Percentiles rank a stretch among this genome's conserved stretches.
These are phyloP conservation scores for Alsophila aescularia DNA, from an alignment of 2,888 invertebrate genomes.

Conservation along the genomic window DNA sequence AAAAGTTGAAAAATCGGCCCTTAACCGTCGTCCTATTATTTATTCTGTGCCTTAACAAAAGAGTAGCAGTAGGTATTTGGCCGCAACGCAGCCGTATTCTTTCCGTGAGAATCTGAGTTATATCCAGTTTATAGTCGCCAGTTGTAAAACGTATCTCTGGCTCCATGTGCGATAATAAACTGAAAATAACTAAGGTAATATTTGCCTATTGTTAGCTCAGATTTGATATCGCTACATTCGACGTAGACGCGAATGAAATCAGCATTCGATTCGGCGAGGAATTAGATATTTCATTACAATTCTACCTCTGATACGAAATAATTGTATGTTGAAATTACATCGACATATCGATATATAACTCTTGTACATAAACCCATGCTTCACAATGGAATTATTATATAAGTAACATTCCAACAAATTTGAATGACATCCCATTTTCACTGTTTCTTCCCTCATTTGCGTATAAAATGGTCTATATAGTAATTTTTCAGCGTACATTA, in stretches of 20 bases:
- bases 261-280: neutral
- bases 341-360: no score
- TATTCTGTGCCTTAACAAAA: no score
- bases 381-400: no score
- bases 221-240: constrained; percentile 2
- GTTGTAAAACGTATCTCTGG: constrained; percentile 55
- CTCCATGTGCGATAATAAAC: constrained; percentile 54
- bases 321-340: no score
- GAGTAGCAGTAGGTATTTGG: neutral
- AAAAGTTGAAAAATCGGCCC: no score
- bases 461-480: no score
- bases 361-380: no score
- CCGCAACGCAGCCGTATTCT: constrained; percentile 51
- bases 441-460: no score
- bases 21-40: no score
- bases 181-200: constrained; percentile 52
- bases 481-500: no score
- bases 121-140: constrained; percentile 60
- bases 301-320: neutral
- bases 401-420: no score
- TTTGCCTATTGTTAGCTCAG: constrained; percentile 50
- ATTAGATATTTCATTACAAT: neutral
- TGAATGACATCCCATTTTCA: no score
- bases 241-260: constrained; percentile 1
- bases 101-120: constrained; percentile 56